These are phyloP conservation scores for Dryobota labecula DNA, from an alignment of 2,888 invertebrate genomes.

Conservation along the genomic window DNA sequence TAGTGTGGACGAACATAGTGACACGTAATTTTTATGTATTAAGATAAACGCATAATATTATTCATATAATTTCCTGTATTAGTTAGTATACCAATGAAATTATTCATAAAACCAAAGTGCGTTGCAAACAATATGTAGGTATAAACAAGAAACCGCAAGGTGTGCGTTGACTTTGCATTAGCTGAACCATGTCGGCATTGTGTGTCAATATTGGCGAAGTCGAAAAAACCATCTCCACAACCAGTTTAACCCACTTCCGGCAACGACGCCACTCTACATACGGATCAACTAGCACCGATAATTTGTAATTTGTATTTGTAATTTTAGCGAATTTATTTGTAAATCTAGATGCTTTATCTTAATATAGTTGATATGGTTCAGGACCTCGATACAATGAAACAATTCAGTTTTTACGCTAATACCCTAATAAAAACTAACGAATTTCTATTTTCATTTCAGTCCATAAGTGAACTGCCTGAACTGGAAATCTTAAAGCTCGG, in stretches of 20 bases:
- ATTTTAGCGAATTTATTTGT: constrained; percentile 1
- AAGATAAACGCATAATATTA: not conserved
- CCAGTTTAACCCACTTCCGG: constrained; percentile 19
- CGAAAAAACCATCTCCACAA: constrained; percentile 8
- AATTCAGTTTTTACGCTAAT: not conserved
- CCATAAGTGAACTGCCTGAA: constrained; percentile 84
- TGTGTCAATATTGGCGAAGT: constrained; percentile 32
- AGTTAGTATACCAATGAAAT: not conserved
- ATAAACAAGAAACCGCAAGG: constrained; percentile 2
- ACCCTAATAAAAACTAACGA: constrained; percentile 16
- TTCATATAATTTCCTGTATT: not conserved
- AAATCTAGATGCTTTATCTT: not conserved
- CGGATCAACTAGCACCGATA: not conserved
- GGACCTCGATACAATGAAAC: constrained; percentile 1
- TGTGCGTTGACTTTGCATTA: constrained; percentile 28
- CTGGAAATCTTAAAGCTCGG: constrained; percentile 79
- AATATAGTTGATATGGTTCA: constrained; percentile 11
- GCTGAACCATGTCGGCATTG: constrained; percentile 13
- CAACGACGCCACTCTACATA: constrained; percentile 6
- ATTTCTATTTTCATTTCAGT: constrained; percentile 76
- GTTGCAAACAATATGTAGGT: constrained; percentile 9
- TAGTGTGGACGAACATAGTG: no score
- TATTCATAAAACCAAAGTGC: not conserved
- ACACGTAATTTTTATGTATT: no score
- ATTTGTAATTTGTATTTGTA: not conserved